Evolutionary conservation across 1,140 invertebrate genomes (phyloP).

Genomic region (Pteromalus puparum): DNA sequence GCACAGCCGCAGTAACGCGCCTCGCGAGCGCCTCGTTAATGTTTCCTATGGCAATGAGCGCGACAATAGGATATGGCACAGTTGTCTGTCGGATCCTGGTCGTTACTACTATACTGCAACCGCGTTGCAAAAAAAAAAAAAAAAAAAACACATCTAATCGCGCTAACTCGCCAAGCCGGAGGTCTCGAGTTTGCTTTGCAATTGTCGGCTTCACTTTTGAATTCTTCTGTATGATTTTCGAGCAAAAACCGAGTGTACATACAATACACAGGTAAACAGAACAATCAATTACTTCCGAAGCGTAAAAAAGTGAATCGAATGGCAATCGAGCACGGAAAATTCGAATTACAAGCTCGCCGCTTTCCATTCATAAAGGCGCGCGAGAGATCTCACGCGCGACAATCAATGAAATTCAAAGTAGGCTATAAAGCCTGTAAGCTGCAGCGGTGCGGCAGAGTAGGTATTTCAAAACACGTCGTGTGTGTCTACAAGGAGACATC

Average conservation of each 20-base stretch:
- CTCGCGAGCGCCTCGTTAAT: not conserved
- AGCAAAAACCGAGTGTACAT: not conserved
- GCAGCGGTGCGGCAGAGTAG: not conserved
- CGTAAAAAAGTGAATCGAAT: not conserved
- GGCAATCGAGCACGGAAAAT: not conserved
- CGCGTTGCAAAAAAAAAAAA: too few relatives aligned
- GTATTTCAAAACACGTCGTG: constrained; percentile 28
- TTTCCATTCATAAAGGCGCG: constrained; percentile 23
- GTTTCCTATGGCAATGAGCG: constrained; percentile 3
- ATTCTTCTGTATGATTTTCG: too few relatives aligned
- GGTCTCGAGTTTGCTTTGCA: not conserved
- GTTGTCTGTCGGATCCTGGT: not conserved
- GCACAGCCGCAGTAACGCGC: not conserved
- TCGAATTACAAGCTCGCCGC: not conserved
- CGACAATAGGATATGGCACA: not conserved
- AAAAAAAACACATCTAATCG: not conserved
- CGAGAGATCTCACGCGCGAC: not conserved
- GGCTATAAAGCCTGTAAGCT: not conserved
- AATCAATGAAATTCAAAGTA: constrained; percentile 46
- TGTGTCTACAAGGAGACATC: not conserved
- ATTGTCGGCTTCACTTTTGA: not conserved
- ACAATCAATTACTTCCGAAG: too few relatives aligned
- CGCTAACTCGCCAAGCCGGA: not conserved
- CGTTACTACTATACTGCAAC: not conserved
- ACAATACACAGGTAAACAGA: not conserved